Base-by-base conservation (phyloP, 2,113 vertebrate species). In the Pagrus major region DNA sequence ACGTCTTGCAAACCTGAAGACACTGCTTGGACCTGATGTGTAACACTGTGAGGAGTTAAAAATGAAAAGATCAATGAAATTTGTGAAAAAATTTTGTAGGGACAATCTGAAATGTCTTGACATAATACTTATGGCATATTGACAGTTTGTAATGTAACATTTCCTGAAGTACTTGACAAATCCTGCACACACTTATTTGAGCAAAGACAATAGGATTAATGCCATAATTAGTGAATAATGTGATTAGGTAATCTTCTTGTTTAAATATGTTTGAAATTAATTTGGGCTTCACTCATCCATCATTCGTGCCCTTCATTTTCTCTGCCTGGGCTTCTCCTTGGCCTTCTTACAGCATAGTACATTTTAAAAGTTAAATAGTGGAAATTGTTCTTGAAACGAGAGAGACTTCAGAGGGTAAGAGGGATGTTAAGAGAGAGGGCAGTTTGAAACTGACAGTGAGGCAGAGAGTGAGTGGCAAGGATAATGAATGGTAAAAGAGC, bases 401-500 rank as follows among this genome's bases (percentile, higher is more conserved):
- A 29, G 6, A 31, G 6, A 42, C 15, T 52, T 51, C 18, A 15
- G 21, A 72, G 20, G n/a, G 10, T 51, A 44, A 39, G 31, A 46
- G 16, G 31, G 33, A 58, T 41, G 42, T 29, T 31, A 25, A 65
- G 52, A 60, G n/a, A n/a, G 11, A 44, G 2, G 47, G 21, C 16
- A 41, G 42, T 61, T 85, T 27, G 46, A 64, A 64, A 52, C 39
- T 9, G 54, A 65, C 25, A 65, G 42, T 33, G 33, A 51, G 54
- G 27, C 37, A 27, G 20, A 83, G 54, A 44, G 47, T 9, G 8
- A 61, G 39, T 2, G 10, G 49, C 46, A 59, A 59, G 60, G 23
- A 83, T 64, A 73, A 86, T 78, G 76, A 82, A 58, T 49, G 35
- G 44, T 44, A 46, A n/a, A 77, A 27, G 27, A 23, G 15, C 21